phyloP scores from a whole-genome alignment of 2,888 invertebrate species.

The Carabus problematicus region DNA sequence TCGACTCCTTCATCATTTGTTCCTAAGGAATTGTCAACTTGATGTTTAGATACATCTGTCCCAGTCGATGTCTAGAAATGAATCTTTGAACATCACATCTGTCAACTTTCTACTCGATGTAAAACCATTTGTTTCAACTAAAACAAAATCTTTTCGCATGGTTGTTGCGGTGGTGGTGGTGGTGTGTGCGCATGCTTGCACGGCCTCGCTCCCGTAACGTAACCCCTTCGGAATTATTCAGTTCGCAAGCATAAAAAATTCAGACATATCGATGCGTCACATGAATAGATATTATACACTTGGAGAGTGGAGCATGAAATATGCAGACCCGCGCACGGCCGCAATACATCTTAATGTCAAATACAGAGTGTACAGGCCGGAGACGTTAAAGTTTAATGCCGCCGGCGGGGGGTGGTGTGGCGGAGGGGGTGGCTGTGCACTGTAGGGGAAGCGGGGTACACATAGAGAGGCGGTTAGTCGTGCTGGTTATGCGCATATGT shows the following conservation, averaged over 20 bases:
- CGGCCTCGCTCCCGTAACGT: not conserved
- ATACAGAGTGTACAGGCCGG: slow-evolving; percentile 48
- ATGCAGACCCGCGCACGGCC: slow-evolving; percentile 49
- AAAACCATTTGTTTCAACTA: not conserved
- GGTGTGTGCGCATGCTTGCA: not conserved
- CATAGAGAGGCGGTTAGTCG: not conserved
- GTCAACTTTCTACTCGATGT: too few relatives aligned
- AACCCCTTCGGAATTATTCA: slow-evolving; percentile 38
- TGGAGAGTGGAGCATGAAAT: slow-evolving; percentile 48
- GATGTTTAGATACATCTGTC: too few relatives aligned
- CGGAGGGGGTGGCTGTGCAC: not conserved
- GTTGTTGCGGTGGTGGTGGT: too few relatives aligned
- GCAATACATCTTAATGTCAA: slow-evolving; percentile 53
- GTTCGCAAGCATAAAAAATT: slow-evolving; percentile 39
- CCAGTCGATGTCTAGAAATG: too few relatives aligned
- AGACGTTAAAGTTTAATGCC: slow-evolving; percentile 37
- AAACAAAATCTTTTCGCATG: not conserved
- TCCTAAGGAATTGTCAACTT: too few relatives aligned
- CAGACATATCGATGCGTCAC: slow-evolving; percentile 40
- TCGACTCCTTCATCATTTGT: too few relatives aligned
- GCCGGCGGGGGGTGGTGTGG: too few relatives aligned
- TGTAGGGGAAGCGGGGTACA: not conserved
- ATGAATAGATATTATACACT: slow-evolving; percentile 42
- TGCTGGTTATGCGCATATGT: slow-evolving; percentile 9
- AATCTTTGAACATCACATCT: too few relatives aligned